Percentiles rank a stretch among this genome's conserved stretches.
Conservation (phyloP, 2,888 invertebrate species). For the Tachystola acroxantha region DNA sequence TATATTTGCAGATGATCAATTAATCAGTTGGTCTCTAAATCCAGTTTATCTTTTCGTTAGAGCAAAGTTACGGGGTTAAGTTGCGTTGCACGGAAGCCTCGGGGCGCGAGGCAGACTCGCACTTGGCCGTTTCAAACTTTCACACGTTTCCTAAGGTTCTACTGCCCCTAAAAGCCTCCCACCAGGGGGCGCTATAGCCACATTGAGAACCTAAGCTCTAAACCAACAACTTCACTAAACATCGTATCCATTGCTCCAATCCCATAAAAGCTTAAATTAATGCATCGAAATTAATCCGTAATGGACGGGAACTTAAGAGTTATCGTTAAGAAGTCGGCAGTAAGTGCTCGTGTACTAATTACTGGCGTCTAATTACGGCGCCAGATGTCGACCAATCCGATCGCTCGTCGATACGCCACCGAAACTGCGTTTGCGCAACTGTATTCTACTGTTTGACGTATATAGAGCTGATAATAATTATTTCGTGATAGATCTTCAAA, state of each 20-base stretch:
- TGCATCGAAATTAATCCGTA: not conserved
- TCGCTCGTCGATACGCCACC: constrained; percentile 34
- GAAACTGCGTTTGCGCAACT: constrained; percentile 42
- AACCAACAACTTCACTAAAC: not conserved
- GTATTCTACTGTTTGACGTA: constrained; percentile 14
- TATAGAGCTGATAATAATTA: constrained; percentile 30
- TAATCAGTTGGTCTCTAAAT: too few species aligned
- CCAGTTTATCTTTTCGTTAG: too few species aligned
- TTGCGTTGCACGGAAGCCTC: too few species aligned
- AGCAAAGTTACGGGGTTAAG: too few species aligned
- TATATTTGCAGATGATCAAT: too few species aligned
- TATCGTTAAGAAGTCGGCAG: constrained; percentile 1
- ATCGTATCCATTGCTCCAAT: not conserved
- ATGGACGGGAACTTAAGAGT: not conserved
- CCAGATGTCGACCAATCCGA: constrained; percentile 50
- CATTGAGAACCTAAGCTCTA: too few species aligned
- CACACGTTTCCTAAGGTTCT: too few species aligned
- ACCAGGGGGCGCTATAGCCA: too few species aligned
- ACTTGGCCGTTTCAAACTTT: too few species aligned
- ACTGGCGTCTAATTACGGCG: constrained; percentile 22
- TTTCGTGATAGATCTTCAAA: too few species aligned
- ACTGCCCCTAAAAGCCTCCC: too few species aligned
- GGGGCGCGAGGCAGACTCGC: too few species aligned
- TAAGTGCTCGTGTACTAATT: constrained; percentile 5
- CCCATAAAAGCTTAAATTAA: not conserved